A percentile compares a stretch with the other conserved stretches of the same genome.
Evolutionary conservation across 2,797 vertebrate genomes (phyloP).

Genomic region (Sebastes trivittatus): DNA sequence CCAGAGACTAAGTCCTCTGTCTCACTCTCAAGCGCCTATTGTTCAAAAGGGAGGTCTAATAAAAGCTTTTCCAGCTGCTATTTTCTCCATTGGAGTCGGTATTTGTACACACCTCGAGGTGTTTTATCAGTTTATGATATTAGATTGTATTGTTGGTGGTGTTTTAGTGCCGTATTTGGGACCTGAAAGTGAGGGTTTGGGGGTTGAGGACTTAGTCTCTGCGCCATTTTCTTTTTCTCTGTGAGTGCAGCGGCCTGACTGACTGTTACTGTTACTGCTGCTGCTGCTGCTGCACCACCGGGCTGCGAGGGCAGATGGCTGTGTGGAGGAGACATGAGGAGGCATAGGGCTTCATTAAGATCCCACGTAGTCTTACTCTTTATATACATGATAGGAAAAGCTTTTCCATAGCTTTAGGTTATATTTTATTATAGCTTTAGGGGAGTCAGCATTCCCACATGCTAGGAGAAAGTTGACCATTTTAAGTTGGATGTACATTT

Average conservation of each 20-base stretch:
- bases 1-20: conserved; percentile 99
- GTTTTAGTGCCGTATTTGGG: conserved; percentile 57
- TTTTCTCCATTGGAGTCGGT: conserved; percentile 25
- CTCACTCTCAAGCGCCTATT: conserved; percentile 97
- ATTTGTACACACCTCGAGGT: conserved; percentile 74
- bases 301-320: conserved; percentile 76
- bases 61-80: conserved; percentile 67
- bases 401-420: neutral
- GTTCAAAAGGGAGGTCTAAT: conserved; percentile 91
- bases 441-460: neutral
- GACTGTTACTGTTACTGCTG: neutral
- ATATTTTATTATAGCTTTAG: neutral
- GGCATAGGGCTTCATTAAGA: conserved; percentile 21
- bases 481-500: neutral
- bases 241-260: conserved; percentile 78
- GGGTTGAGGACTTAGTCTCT: conserved; percentile 99
- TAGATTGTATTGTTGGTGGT: neutral
- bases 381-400: neutral
- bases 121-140: conserved; percentile 70
- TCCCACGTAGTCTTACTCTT: neutral
- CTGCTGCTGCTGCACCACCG: conserved; percentile 10
- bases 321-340: conserved; percentile 59
- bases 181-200: conserved; percentile 91
- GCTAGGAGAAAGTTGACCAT: neutral
- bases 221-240: conserved; percentile 99